Evolutionary conservation across 2,797 vertebrate species (phyloP).

Genomic region (Trichosurus vulpecula): DNA sequence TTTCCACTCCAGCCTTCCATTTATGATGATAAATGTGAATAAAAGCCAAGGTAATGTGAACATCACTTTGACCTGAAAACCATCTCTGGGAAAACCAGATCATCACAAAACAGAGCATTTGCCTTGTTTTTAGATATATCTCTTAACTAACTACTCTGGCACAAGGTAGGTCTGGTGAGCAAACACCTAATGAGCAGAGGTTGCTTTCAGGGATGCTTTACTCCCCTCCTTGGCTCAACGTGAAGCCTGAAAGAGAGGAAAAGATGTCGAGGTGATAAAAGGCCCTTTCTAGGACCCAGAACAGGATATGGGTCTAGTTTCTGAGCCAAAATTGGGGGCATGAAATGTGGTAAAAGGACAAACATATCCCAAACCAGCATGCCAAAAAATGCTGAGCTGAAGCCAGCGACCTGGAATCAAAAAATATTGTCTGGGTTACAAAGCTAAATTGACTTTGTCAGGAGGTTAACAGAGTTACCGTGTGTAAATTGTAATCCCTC

Average conservation of each 20-base stretch:
- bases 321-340: slow-evolving; percentile 10
- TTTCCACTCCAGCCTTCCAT: slow-evolving; percentile 42
- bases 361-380: slow-evolving; percentile 16
- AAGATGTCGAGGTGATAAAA: slow-evolving; percentile 29
- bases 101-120: slow-evolving; percentile 50
- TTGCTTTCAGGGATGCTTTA: slow-evolving; percentile 51
- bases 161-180: slow-evolving; percentile 25
- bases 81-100: slow-evolving; percentile 43
- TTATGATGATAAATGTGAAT: slow-evolving; percentile 54
- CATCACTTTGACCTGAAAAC: slow-evolving; percentile 55
- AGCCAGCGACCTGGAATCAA: slow-evolving; percentile 55
- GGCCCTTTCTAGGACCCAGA: slow-evolving; percentile 27
- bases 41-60: slow-evolving; percentile 59
- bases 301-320: slow-evolving; percentile 23
- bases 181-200: background rate
- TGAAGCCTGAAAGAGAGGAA: slow-evolving; percentile 2
- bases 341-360: slow-evolving; percentile 34
- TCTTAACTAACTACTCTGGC: slow-evolving; percentile 49
- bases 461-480: slow-evolving; percentile 51
- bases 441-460: slow-evolving; percentile 66
- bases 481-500: slow-evolving; percentile 62
- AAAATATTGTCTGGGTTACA: slow-evolving; percentile 50
- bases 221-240: slow-evolving; percentile 40
- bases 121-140: slow-evolving; percentile 54
- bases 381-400: slow-evolving; percentile 13